Percentiles rank a stretch among this genome's conserved stretches.
Evolutionary conservation across 2,797 vertebrate genomes (phyloP).

Genomic region (Spatula clypeata): DNA sequence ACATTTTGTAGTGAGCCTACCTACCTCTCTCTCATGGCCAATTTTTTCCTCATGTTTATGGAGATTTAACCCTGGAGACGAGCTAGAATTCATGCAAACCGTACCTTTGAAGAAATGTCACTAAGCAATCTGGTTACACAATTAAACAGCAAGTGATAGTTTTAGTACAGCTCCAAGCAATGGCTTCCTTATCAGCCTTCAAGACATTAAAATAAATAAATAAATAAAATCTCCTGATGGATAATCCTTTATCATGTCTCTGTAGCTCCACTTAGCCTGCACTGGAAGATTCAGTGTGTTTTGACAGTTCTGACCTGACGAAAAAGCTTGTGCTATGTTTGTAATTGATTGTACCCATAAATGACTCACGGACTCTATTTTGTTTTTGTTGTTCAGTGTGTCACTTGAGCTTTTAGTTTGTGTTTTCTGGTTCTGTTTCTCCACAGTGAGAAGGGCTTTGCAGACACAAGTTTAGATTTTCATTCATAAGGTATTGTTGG

Average conservation of each 20-base stretch:
- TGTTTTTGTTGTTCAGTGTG: slow-evolving; percentile 55
- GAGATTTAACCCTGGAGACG: not conserved
- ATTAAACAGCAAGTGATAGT: slow-evolving; percentile 34
- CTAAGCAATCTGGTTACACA: slow-evolving; percentile 3
- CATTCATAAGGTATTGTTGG: not conserved
- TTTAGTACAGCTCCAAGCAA: slow-evolving; percentile 34
- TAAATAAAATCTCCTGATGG: slow-evolving; percentile 49
- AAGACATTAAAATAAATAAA: slow-evolving; percentile 63
- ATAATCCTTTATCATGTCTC: slow-evolving; percentile 68
- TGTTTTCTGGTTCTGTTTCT: slow-evolving; percentile 57
- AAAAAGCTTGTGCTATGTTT: slow-evolving; percentile 54
- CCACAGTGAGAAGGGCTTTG: not conserved
- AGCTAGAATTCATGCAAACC: not conserved
- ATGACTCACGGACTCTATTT: slow-evolving; percentile 65
- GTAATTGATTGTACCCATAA: slow-evolving; percentile 73
- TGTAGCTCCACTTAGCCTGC: slow-evolving; percentile 63
- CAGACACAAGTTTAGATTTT: slow-evolving; percentile 22
- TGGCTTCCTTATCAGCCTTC: slow-evolving; percentile 57
- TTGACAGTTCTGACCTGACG: slow-evolving; percentile 71
- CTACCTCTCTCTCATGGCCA: not conserved
- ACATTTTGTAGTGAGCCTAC: not conserved
- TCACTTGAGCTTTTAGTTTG: slow-evolving; percentile 69
- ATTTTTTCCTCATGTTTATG: not conserved
- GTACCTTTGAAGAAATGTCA: not conserved
- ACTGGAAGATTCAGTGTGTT: slow-evolving; percentile 50